Evolutionary conservation across 2,113 vertebrate genomes (phyloP).

Genomic region (Thamnaconus septentrionalis): DNA sequence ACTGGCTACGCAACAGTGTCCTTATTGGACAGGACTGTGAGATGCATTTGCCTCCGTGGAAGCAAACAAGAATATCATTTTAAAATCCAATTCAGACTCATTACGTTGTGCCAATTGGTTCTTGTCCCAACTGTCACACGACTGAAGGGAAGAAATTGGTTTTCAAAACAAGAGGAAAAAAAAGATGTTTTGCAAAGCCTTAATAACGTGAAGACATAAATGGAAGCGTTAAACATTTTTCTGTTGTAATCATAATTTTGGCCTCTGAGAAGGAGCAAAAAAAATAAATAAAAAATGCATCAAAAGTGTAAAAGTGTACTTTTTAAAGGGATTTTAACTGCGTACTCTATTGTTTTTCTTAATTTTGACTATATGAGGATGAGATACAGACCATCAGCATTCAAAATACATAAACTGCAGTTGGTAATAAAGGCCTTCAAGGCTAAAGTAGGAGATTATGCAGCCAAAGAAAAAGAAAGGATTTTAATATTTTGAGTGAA

Average conservation of each 20-base stretch:
- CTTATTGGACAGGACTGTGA: not conserved
- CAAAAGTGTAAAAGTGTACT: too few relatives aligned
- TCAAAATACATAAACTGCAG: too few relatives aligned
- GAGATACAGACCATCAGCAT: too few relatives aligned
- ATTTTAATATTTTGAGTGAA: too few relatives aligned
- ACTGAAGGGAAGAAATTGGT: not conserved
- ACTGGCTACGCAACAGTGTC: not conserved
- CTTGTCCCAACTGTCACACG: not conserved
- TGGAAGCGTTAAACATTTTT: slow-evolving; percentile 1
- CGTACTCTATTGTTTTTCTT: too few relatives aligned
- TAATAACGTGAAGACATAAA: not conserved
- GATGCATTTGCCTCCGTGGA: not conserved
- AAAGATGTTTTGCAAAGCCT: too few relatives aligned
- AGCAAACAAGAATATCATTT: not conserved
- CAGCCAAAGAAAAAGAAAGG: too few relatives aligned
- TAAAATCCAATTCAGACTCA: slow-evolving; percentile 1
- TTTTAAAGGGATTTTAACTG: too few relatives aligned
- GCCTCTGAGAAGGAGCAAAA: not conserved
- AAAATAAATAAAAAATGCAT: not conserved
- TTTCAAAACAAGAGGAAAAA: not conserved
- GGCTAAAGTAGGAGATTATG: too few relatives aligned
- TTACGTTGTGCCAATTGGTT: not conserved
- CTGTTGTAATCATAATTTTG: not conserved
- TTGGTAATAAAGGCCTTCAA: too few relatives aligned
- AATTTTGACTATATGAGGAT: not conserved